Conservation (phyloP, 2,113 vertebrate genomes). For the Eurypyga helias region DNA sequence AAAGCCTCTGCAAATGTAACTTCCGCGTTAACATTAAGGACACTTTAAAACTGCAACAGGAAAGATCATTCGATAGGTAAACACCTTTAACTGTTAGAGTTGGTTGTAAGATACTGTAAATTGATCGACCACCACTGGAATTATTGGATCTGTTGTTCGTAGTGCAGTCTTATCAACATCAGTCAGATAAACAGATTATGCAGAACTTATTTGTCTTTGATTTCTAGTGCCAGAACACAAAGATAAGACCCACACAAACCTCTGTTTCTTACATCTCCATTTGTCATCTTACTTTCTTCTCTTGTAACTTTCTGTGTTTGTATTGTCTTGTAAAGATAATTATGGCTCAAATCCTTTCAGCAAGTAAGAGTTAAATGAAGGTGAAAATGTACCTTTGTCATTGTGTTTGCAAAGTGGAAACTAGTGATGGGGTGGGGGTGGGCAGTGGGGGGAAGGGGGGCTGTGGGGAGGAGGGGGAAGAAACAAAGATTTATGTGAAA, state of each 20-base stretch:
- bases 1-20: background rate
- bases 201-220: background rate
- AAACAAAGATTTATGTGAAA: background rate
- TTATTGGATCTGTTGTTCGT: background rate
- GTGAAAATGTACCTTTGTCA: background rate
- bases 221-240: background rate
- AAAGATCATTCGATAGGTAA: background rate
- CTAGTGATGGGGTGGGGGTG: background rate
- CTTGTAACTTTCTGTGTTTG: background rate
- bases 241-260: background rate
- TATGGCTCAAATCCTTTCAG: constrained; percentile 37
- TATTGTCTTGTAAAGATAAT: constrained; percentile 37
- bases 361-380: constrained; percentile 24
- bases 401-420: background rate
- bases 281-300: background rate
- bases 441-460: no score
- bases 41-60: background rate
- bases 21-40: background rate
- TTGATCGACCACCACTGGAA: background rate
- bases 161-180: background rate
- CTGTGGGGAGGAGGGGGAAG: background rate
- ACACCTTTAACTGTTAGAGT: background rate
- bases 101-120: background rate
- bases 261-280: constrained; percentile 9
- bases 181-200: background rate